These are phyloP conservation scores for Steinernema feltiae DNA, from an alignment of 1,140 invertebrate species.

Conservation along the genomic window DNA sequence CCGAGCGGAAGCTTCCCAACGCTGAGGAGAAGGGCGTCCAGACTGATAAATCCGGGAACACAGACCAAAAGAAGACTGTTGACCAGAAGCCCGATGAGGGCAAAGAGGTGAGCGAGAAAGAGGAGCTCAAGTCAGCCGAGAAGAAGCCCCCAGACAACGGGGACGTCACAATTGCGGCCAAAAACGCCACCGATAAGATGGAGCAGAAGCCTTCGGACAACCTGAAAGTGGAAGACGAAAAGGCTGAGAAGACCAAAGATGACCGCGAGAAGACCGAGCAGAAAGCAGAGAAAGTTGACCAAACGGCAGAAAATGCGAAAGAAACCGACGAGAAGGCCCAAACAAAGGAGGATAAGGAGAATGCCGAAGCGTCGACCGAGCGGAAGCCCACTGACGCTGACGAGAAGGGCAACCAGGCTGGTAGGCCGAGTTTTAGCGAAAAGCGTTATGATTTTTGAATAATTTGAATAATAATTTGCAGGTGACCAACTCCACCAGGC, in stretches of 20 bases:
- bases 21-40: too few relatives aligned
- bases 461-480: too few relatives aligned
- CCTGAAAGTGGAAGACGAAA: background rate
- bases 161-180: background rate
- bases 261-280: background rate
- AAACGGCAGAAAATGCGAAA: too few relatives aligned
- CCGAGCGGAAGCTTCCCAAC: too few relatives aligned
- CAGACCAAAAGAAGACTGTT: too few relatives aligned
- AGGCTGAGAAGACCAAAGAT: background rate
- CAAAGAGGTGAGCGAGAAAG: conserved; percentile 52
- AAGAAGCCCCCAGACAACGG: background rate
- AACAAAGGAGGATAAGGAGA: background rate
- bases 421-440: background rate
- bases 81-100: too few relatives aligned
- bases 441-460: background rate
- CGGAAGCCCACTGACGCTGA: too few relatives aligned
- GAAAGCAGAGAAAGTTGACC: background rate
- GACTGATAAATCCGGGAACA: too few relatives aligned
- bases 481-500: background rate
- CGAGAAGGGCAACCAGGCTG: too few relatives aligned
- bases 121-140: conserved; percentile 33
- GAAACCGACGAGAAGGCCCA: too few relatives aligned
- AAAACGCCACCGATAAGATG: background rate
- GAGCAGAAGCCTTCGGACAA: background rate
- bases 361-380: too few relatives aligned